These are phyloP conservation scores for Pentamera pediparva DNA, from an alignment of 53 echinoderm and acorn worm genomes.

Conservation along the genomic window DNA sequence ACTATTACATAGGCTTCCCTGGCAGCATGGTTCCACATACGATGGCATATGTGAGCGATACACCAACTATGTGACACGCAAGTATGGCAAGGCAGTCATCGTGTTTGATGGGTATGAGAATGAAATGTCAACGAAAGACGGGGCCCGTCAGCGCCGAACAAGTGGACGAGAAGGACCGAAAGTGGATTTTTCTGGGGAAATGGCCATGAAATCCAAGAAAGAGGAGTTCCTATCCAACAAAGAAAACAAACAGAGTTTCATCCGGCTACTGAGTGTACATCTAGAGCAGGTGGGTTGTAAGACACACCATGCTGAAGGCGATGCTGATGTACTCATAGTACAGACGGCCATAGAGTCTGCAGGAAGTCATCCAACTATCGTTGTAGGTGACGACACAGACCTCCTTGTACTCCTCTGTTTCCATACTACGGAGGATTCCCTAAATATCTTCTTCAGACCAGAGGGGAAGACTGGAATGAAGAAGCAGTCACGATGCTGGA, in stretches of 20 bases:
- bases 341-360: slow-evolving; percentile 30
- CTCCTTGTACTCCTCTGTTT: slow-evolving; percentile 31
- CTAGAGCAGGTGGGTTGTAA: slow-evolving; percentile 14
- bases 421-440: slow-evolving; percentile 4
- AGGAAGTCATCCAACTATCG: not conserved
- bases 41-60: slow-evolving; percentile 2
- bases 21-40: slow-evolving; percentile 23
- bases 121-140: not conserved
- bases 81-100: not conserved
- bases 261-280: slow-evolving; percentile 26
- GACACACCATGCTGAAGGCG: slow-evolving; percentile 39
- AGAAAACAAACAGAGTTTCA: slow-evolving; percentile 34
- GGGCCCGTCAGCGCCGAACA: slow-evolving; percentile 2
- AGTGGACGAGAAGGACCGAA: slow-evolving; percentile 15
- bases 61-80: slow-evolving; percentile 12
- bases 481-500: slow-evolving; percentile 12
- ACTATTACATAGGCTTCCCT: slow-evolving; percentile 1
- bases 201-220: not conserved
- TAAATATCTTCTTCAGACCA: slow-evolving; percentile 1
- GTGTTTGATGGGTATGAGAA: slow-evolving; percentile 37
- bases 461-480: not conserved
- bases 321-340: slow-evolving; percentile 52
- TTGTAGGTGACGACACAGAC: slow-evolving; percentile 49
- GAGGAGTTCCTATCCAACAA: slow-evolving; percentile 32
- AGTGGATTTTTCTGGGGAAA: slow-evolving; percentile 12